These are phyloP conservation scores for Ephialtes manifestator DNA, from an alignment of 2,888 invertebrate species.

Conservation along the genomic window DNA sequence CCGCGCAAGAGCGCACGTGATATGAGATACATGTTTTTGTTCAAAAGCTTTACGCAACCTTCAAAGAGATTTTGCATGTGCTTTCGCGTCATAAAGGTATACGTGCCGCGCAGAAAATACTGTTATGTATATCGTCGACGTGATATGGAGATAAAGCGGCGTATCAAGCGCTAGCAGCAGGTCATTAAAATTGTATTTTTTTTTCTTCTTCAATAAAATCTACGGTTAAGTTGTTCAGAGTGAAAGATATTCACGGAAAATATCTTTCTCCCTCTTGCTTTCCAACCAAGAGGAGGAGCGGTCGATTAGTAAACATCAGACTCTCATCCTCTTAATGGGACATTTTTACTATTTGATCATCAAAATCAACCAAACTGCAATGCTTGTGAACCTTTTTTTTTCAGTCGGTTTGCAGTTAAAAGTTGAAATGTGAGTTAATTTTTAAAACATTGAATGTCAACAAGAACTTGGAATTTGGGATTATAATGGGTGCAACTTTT, in stretches of 20 bases:
- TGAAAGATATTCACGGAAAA: neutral
- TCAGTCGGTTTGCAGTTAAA: too few relatives aligned
- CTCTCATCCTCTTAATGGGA: too few relatives aligned
- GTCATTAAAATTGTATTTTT: slow-evolving; percentile 11
- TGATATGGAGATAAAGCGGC: slow-evolving; percentile 11
- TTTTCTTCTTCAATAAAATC: neutral
- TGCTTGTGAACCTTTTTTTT: too few relatives aligned
- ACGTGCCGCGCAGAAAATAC: neutral
- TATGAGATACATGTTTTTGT: slow-evolving; percentile 35
- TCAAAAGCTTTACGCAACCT: slow-evolving; percentile 38
- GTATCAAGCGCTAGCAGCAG: neutral
- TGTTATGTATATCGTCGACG: slow-evolving; percentile 13
- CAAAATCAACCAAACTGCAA: too few relatives aligned
- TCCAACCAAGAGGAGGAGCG: too few relatives aligned
- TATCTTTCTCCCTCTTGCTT: too few relatives aligned
- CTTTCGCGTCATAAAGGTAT: slow-evolving; percentile 22
- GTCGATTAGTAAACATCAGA: too few relatives aligned
- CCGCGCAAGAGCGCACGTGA: slow-evolving; percentile 26
- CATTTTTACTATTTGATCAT: too few relatives aligned
- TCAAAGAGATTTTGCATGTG: slow-evolving; percentile 54
- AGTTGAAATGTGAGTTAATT: too few relatives aligned
- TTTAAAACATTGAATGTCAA: too few relatives aligned
- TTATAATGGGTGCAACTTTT: too few relatives aligned
- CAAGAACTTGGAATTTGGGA: too few relatives aligned
- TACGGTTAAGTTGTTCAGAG: neutral